Evolutionary conservation across 2,797 vertebrate species (phyloP), one percentile per base, ranked within the genome.

Genomic region (Karalla daura): DNA sequence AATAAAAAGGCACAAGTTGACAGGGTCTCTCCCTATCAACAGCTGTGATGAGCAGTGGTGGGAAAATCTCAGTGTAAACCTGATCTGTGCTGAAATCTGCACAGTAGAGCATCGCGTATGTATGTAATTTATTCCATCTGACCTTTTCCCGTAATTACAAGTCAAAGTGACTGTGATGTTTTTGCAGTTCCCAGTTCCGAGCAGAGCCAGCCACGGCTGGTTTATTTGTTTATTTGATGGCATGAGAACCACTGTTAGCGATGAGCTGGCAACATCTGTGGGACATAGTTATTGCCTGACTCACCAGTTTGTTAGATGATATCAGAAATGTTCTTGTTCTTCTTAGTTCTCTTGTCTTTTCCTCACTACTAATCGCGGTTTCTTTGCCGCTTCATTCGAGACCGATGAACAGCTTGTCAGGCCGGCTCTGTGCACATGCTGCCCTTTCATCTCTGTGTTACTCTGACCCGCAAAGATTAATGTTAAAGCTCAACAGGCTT

Each of bases 1-100:
- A n/a, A n/a, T n/a, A 60, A 41, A n/a, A 35, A 40, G 24, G 27
- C 40, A n/a, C n/a, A n/a, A n/a, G n/a, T n/a, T 52, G n/a, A 47
- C 35, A 56, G 49, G 28, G 27, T 49, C 40, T 47, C 28, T 43
- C 33, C 41, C 17, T 24, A 30, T 63, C 2, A 5, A 60, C 10
- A 9, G n/a, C 18, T 10, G 20, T 21, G 35, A 63, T 25, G 41
- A 67, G 43, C 0, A 40, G 64, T 37, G 11, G 50, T 50, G 13
- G 41, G 33, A 61, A 52, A 72, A 39, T 30, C 20, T 11, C 12
- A 32, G 8, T n/a, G 9, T 52, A 30, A 70, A 53, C 33, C n/a
- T 60, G 30, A 63, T 21, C 35, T 37, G 21, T 21, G 3, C 46
- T 63, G 5, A 39, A 27, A 36, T 32, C 5, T 17, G 5, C 25